These are phyloP conservation scores for Rutilus rutilus DNA, from an alignment of 2,113 vertebrate genomes.

Conservation along the genomic window DNA sequence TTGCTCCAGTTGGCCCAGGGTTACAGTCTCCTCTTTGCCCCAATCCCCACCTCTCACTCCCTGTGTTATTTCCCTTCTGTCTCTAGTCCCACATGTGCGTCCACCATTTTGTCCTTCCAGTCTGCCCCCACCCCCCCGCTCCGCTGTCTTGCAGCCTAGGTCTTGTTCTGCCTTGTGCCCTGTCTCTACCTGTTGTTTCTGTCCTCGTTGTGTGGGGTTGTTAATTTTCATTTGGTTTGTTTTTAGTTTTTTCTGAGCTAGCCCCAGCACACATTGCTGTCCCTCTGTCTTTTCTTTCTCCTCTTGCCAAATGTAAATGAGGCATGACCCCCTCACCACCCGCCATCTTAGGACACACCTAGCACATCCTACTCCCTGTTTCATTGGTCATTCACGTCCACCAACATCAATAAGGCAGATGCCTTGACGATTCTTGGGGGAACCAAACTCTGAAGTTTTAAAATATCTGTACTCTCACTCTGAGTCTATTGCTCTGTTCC, in stretches of 20 bases:
- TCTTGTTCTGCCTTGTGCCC: constrained; percentile 69
- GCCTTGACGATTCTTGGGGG: background rate
- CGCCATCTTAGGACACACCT: constrained; percentile 25
- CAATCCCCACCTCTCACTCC: constrained; percentile 62
- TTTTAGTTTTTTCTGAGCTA: constrained; percentile 13
- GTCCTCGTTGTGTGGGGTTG: constrained; percentile 60
- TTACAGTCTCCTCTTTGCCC: constrained; percentile 80
- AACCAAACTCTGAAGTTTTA: constrained; percentile 9
- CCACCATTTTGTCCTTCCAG: constrained; percentile 55
- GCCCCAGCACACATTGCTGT: constrained; percentile 53
- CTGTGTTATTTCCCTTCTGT: constrained; percentile 64
- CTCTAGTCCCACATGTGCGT: constrained; percentile 64
- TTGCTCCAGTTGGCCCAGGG: constrained; percentile 73
- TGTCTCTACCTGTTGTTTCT: constrained; percentile 66
- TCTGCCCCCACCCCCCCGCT: constrained; percentile 53
- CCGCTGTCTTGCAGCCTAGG: constrained; percentile 75
- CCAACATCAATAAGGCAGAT: background rate
- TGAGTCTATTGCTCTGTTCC: background rate
- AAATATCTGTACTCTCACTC: background rate
- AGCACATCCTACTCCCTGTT: constrained; percentile 4
- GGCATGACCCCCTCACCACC: constrained; percentile 51
- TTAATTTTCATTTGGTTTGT: constrained; percentile 61
- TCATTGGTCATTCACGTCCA: constrained; percentile 22
- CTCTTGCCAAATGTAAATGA: constrained; percentile 52
- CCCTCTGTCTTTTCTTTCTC: constrained; percentile 54